Evolutionary conservation across 2,797 vertebrate species (phyloP), one percentile per base, ranked within the genome.

Genomic region (Zenarchopterus dispar): DNA sequence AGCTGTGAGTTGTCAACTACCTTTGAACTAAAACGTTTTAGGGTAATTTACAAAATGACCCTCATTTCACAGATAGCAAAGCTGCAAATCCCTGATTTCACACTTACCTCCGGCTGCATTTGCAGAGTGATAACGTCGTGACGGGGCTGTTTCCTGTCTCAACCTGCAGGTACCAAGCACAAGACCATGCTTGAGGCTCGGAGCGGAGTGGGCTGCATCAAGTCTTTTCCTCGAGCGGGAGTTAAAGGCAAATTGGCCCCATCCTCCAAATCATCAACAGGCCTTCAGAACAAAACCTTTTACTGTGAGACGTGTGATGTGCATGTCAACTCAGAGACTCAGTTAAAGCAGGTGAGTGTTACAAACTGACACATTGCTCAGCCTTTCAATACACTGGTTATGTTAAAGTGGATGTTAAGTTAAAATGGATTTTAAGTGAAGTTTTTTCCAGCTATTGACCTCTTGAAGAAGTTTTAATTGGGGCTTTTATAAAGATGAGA

Each of bases 101-200:
- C 19, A 13, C 45, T 16, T 50, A 33, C 44, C 26, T 52, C 23
- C 15, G 55, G 24, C 41, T 23, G 31, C 33, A 16, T 45, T 44
- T 50, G 33, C 5, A 18, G 17, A 17, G 39, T 26, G 28, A 0
- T 62, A 42, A 28, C 0, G 15, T 6, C 2, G 36, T 73, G 31
- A 75, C 54, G 8, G 1, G 1, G 6, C 33, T 22, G 18, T 44
- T 33, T 56, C 62, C 46, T 47, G 56, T 72, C 70, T 58, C 13
- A 56, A 70, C 75, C 57, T 45, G 70, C 87, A 99, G 97, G 97
- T 77, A 96, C 97, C 31, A 99, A 99, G 92, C 97, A 99, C 94
- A 99, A 98, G 94, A 99, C 97, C n/a, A 99, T 99, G 97, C 93
- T 98, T 0, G 97, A 98, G 88, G 97, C 97, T 75, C 92, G 97